phyloP scores from a whole-genome alignment of 2,888 invertebrate genomes.

The Nephrotoma appendiculata region DNA sequence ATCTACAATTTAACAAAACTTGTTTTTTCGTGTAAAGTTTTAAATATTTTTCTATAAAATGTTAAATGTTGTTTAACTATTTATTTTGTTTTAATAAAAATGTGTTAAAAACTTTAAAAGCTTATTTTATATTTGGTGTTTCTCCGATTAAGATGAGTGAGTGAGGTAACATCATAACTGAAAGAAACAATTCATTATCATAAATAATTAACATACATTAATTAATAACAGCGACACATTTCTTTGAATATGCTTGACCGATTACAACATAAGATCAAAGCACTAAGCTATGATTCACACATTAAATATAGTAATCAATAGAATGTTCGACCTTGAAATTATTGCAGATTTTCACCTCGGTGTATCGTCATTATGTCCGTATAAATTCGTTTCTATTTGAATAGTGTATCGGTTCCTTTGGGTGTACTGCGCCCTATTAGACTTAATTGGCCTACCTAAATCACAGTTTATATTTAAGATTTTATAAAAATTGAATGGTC shows the following conservation, averaged over 20 bases:
- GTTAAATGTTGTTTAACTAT: background rate
- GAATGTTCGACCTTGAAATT: too few relatives aligned
- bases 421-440: too few relatives aligned
- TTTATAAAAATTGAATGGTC: too few relatives aligned
- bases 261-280: too few relatives aligned
- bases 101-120: background rate
- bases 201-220: background rate
- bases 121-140: background rate
- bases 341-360: too few relatives aligned
- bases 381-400: too few relatives aligned
- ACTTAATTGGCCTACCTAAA: too few relatives aligned
- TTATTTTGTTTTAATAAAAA: background rate
- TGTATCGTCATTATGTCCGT: too few relatives aligned
- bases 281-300: too few relatives aligned
- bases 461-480: too few relatives aligned
- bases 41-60: background rate
- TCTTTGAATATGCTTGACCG: background rate
- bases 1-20: background rate
- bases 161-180: background rate
- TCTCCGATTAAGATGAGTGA: background rate
- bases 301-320: too few relatives aligned
- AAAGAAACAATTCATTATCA: background rate
- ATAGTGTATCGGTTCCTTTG: too few relatives aligned
- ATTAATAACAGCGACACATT: background rate
- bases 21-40: background rate